Base-by-base conservation (phyloP, 2,888 invertebrate species). In the Meghimatium bilineatum region DNA sequence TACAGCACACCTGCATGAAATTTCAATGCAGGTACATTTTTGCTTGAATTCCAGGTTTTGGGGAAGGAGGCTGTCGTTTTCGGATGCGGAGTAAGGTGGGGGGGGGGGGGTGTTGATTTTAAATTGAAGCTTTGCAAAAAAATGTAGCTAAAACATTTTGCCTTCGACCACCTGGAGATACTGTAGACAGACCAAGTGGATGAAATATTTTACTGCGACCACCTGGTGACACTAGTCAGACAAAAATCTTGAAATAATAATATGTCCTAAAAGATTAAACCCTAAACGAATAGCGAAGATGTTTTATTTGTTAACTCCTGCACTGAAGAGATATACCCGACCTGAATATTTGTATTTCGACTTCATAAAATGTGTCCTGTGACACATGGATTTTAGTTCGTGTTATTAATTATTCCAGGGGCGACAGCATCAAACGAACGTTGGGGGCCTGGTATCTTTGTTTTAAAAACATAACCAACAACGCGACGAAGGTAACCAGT, bases 321-420 rank as follows among this genome's bases (percentile, higher is more conserved):
- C 67, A 49, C 49, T 78, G 78, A 66, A 66, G 67, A 66, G 67
- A 56, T 78, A 32, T 49, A 49, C 49, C 67, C 44, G 44, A 78
- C 67, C 44, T 78, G 66, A 44, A 32, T 67, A 66, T 78, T 78
- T 78, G 23, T 78, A 66, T 78, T 44, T 29, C 49, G 44, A 78
- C 78, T 78, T 66, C 78, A 38, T 67, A 44, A 81, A 49, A 63
- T 74, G n/a, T 44, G 12, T 44, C 23, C 71, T 14, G 74, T 81
- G 81, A 72, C 80, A 71, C n/a, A 1, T n/a, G 80, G 69, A 69
- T 80, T 71, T 56, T 34, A 34, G 56, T 14, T 17, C 71, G 52
- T 71, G 52, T 80, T 80, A 80, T 80, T 80, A 71, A 80, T 80
- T 80, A 71, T 69, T 56, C 80, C 66, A 26, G 67, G 71, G 66